Evolutionary conservation across 2,113 vertebrate genomes (phyloP).

Genomic region (Colistium nudipinnis): DNA sequence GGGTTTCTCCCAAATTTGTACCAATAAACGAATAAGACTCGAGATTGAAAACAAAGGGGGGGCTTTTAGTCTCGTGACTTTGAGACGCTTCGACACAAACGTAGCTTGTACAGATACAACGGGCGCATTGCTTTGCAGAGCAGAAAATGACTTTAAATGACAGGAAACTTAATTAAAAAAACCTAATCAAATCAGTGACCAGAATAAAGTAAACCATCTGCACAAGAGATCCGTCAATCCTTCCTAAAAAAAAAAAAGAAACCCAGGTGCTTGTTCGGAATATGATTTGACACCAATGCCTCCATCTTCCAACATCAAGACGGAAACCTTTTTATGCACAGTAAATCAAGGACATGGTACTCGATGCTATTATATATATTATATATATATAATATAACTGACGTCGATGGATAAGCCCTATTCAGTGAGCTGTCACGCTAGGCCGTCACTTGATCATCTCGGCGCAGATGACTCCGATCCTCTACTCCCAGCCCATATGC

Average conservation of each 20-base stretch:
- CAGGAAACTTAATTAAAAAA: neutral
- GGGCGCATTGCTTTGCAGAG: neutral
- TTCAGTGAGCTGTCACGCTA: neutral
- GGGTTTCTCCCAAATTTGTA: conserved; percentile 42
- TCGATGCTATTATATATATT: too few species aligned
- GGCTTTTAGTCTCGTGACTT: conserved; percentile 1
- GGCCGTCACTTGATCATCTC: neutral
- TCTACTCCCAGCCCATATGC: too few species aligned
- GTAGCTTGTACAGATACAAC: neutral
- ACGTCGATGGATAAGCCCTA: neutral
- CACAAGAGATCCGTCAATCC: too few species aligned
- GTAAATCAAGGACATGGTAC: too few species aligned
- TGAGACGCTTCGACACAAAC: neutral
- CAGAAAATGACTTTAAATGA: neutral
- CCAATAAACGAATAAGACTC: conserved; percentile 33
- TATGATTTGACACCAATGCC: neutral
- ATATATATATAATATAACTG: too few species aligned
- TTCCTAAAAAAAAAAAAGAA: too few species aligned
- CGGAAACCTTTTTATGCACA: too few species aligned
- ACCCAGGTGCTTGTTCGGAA: neutral
- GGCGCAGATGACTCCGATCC: too few species aligned
- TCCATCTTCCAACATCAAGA: neutral
- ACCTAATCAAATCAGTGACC: neutral
- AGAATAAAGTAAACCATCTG: neutral
- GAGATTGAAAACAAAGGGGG: neutral